A percentile compares a stretch with the other conserved stretches of the same genome.
Evolutionary conservation across 30 jellyfish, hydroid and myxozoan species (phyloP).

Genomic region (Cassiopea xamachana): DNA sequence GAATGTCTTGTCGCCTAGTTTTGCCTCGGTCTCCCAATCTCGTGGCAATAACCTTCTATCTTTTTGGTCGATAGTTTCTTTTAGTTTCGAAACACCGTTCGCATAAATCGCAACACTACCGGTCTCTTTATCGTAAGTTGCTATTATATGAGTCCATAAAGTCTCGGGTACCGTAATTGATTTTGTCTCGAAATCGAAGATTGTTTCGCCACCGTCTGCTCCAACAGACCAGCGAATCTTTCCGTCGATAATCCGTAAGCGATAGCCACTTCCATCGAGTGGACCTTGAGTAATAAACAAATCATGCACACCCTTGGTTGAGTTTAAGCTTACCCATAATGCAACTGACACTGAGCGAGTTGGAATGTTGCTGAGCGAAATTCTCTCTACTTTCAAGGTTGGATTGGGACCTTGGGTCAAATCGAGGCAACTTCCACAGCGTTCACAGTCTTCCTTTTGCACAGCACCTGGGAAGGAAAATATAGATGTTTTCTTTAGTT

Average conservation of each 20-base stretch:
- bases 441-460: conserved; percentile 89
- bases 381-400: conserved; percentile 80
- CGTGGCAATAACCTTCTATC: conserved; percentile 84
- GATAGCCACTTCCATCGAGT: conserved; percentile 88
- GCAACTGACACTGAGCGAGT: conserved; percentile 82
- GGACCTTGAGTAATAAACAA: conserved; percentile 91
- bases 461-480: conserved; percentile 77
- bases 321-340: conserved; percentile 87
- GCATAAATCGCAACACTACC: conserved; percentile 83
- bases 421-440: conserved; percentile 96
- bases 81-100: conserved; percentile 78
- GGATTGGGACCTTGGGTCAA: conserved; percentile 90
- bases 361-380: conserved; percentile 86
- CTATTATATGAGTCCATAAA: conserved; percentile 93
- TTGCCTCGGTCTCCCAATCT: conserved; percentile 97
- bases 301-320: conserved; percentile 88
- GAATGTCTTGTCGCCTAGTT: conserved; percentile 88
- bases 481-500: no score
- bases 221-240: conserved; percentile 90
- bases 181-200: conserved; percentile 78
- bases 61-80: conserved; percentile 65
- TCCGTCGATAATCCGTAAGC: conserved; percentile 90
- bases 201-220: conserved; percentile 87
- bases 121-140: conserved; percentile 78
- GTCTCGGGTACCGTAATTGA: conserved; percentile 86